Base-by-base conservation (phyloP, 2,888 invertebrate genomes). In the Globia sparganii region DNA sequence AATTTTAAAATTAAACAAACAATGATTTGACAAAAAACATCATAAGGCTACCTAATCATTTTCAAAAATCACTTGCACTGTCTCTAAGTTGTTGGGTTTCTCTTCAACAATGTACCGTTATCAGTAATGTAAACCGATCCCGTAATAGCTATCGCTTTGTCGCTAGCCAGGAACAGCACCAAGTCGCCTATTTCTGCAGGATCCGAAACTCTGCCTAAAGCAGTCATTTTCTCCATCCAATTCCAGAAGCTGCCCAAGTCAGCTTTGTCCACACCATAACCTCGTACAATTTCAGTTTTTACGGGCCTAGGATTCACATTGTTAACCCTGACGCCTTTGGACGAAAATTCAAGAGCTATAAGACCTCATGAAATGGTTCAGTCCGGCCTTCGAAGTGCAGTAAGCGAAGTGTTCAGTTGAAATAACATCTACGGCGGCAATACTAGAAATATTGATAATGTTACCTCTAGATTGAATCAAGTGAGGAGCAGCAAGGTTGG, bases 361-460 rank as follows among this genome's bases (percentile, higher is more conserved):
- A 91, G 98, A 98, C 88, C 98, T 97, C 0, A 99, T 99, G 85
- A 99, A 97, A 91, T 99, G 99, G 95, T 99, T 99, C 21, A 99
- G 92, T 5, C 83, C 91, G 8, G 91, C 91, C 59, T 91, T 91
- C 0, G 91, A 90, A 13, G 86, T 74, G 18, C 86, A 80, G 53
- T 91, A 91, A 11, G 90, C 70, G 64, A 86, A 89, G 62, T 70
- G 43, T 56, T 70, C 6, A n/a, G 40, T 25, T 8, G 37, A n/a
- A 21, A 79, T n/a, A 28, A 75, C 67, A 15, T 69, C 66, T 8
- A 80, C 11, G 25, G 84, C 79, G 8, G 87, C 88, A 28, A 90
- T 65, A 75, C 92, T 91, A 0, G 91, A 91, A 78, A 92, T 90
- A 56, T 92, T 92, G 31, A 92, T 81, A 37, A 91, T 89, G 66